Conservation (phyloP, 2,888 invertebrate species). For the Cheilosia soror region DNA sequence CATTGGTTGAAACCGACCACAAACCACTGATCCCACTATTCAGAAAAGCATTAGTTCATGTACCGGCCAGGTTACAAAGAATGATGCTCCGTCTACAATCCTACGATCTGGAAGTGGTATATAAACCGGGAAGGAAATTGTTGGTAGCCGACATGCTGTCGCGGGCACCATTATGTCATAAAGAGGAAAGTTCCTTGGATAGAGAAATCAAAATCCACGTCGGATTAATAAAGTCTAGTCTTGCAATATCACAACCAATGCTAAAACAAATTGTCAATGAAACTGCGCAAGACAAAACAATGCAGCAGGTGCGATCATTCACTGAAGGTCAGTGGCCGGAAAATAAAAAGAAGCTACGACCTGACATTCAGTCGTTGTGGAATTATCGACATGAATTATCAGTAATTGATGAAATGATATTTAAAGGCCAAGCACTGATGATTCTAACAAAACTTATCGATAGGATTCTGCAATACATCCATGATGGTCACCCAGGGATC, state of each 20-base stretch:
- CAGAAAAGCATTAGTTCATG: slow-evolving; percentile 55
- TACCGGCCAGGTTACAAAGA: slow-evolving; percentile 63
- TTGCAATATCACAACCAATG: slow-evolving; percentile 23
- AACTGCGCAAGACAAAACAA: slow-evolving; percentile 4
- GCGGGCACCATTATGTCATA: slow-evolving; percentile 81
- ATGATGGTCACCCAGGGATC: slow-evolving; percentile 5
- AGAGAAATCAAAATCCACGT: slow-evolving; percentile 23
- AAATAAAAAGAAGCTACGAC: slow-evolving; percentile 10
- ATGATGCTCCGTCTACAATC: slow-evolving; percentile 62
- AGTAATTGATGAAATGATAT: neutral
- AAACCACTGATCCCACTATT: slow-evolving; percentile 58
- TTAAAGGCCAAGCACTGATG: neutral
- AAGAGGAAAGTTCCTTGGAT: slow-evolving; percentile 40
- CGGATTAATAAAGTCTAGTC: slow-evolving; percentile 16
- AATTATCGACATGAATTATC: slow-evolving; percentile 19
- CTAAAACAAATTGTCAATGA: slow-evolving; percentile 4
- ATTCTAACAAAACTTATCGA: neutral
- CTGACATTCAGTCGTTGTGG: slow-evolving; percentile 12
- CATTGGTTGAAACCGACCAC: slow-evolving; percentile 58
- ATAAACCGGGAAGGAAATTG: slow-evolving; percentile 62
- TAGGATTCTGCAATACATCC: slow-evolving; percentile 2
- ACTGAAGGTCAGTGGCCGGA: slow-evolving; percentile 7
- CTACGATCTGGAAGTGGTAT: slow-evolving; percentile 63
- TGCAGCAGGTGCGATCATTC: neutral
- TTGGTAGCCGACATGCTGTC: slow-evolving; percentile 82